Evolutionary conservation across 2,888 invertebrate genomes (phyloP).

Genomic region (Dryococelus australis): DNA sequence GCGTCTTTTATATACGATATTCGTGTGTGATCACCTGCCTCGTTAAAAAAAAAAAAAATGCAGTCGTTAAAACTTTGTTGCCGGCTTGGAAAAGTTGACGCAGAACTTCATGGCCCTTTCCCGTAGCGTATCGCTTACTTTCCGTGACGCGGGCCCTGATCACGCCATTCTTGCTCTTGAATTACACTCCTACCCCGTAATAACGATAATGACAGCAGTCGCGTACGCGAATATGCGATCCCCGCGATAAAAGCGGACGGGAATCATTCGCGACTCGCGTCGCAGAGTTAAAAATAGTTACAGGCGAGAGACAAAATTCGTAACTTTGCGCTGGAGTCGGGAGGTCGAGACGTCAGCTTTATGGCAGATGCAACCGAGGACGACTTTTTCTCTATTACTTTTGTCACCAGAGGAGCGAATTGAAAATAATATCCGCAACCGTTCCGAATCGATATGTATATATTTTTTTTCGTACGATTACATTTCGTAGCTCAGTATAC

Average conservation of each 20-base stretch:
- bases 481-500: no score
- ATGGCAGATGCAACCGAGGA: no score
- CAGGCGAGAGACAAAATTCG: not conserved
- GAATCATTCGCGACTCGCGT: not conserved
- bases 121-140: constrained; percentile 10
- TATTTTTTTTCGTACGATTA: no score
- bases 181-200: not conserved
- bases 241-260: not conserved
- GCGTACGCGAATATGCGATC: not conserved
- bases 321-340: not conserved
- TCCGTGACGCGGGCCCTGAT: not conserved
- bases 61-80: not conserved
- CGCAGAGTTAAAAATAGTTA: not conserved
- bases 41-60: not conserved
- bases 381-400: no score
- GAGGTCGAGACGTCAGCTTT: no score
- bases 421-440: no score
- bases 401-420: no score
- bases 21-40: constrained; percentile 16
- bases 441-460: no score
- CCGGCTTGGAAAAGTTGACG: not conserved
- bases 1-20: not conserved
- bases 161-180: not conserved
- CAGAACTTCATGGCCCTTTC: not conserved
- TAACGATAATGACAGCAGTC: not conserved